These are phyloP conservation scores for Nasua narica DNA, from an alignment of 2,797 vertebrate genomes.

Conservation along the genomic window DNA sequence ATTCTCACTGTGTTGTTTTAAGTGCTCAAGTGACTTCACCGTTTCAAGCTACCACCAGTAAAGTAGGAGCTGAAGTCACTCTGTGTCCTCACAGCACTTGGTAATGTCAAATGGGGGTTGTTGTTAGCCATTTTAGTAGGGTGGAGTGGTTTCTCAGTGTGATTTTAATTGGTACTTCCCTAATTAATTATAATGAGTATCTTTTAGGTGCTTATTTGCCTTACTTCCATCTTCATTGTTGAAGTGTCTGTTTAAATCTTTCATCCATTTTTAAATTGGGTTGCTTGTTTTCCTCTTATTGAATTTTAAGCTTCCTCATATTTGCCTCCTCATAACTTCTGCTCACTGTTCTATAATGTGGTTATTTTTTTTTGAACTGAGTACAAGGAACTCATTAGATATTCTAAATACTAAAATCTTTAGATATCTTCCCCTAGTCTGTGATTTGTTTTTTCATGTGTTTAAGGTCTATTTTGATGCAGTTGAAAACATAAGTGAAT, in stretches of 20 bases:
- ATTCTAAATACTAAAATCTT: background rate
- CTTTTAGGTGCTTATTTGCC: background rate
- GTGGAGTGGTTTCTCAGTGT: background rate
- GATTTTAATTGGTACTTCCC: background rate
- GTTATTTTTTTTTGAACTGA: background rate
- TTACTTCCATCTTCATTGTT: background rate
- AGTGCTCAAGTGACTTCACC: background rate
- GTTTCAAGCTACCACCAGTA: background rate
- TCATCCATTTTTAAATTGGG: background rate
- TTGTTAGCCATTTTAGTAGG: background rate
- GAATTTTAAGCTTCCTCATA: background rate
- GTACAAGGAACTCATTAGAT: background rate
- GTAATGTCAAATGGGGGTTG: background rate
- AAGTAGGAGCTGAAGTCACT: fast-evolving
- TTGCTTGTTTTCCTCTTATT: background rate
- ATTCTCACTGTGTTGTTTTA: background rate
- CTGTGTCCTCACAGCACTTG: background rate
- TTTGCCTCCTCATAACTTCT: background rate
- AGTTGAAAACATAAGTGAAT: background rate
- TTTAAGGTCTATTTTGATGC: background rate
- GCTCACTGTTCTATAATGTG: background rate
- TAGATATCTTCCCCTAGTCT: background rate
- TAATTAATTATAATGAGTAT: background rate
- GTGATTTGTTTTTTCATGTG: background rate
- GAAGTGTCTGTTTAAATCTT: background rate